These are phyloP conservation scores for Scaptomyza tumidula DNA, from an alignment of 2,888 invertebrate species.

Conservation along the genomic window DNA sequence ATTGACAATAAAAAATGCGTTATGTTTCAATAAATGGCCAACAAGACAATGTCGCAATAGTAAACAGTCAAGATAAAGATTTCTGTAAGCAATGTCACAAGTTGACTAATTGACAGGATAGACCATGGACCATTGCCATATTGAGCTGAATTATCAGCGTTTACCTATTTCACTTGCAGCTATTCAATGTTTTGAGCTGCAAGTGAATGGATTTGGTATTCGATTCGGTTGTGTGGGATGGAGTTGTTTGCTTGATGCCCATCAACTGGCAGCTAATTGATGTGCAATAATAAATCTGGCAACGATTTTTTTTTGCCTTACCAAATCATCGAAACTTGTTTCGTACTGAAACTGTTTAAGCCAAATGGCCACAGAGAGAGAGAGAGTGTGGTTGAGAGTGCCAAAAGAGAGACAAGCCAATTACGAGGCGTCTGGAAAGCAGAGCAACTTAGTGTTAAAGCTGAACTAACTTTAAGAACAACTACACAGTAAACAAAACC, in stretches of 20 bases:
- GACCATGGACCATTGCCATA: conserved; percentile 32
- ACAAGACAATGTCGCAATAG: conserved; percentile 67
- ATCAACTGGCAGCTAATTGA: conserved; percentile 64
- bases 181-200: background rate
- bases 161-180: conserved; percentile 56
- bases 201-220: conserved; percentile 3
- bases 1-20: conserved; percentile 77
- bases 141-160: conserved; percentile 74
- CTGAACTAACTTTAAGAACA: conserved; percentile 51
- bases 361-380: background rate
- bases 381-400: conserved; percentile 1
- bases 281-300: conserved; percentile 72
- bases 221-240: background rate
- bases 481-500: conserved; percentile 2
- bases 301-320: conserved; percentile 1
- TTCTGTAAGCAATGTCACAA: conserved; percentile 54
- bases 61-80: conserved; percentile 66
- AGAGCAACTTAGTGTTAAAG: conserved; percentile 52
- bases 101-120: conserved; percentile 72
- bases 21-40: conserved; percentile 76
- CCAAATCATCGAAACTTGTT: conserved; percentile 31
- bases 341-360: background rate
- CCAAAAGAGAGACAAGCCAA: conserved; percentile 49
- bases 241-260: conserved; percentile 15
- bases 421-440: conserved; percentile 47